Evolutionary conservation across 2,888 invertebrate genomes (phyloP).

Genomic region (Pseudoips prasinana): DNA sequence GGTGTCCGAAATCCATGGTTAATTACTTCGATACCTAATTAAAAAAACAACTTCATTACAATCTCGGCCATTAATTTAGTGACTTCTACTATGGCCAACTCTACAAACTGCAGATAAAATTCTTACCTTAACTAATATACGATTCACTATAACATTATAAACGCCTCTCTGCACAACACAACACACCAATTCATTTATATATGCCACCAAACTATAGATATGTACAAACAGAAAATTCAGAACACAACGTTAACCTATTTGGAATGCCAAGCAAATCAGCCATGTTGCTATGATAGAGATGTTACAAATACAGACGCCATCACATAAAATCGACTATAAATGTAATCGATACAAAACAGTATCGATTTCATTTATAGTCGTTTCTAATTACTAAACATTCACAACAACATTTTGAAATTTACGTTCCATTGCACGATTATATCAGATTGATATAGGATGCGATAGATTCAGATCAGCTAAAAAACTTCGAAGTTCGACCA

Average conservation of each 20-base stretch:
- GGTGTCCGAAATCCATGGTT: slow-evolving; percentile 76
- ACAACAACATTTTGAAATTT: too few species aligned
- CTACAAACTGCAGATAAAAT: slow-evolving; percentile 19
- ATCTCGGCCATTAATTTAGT: slow-evolving; percentile 30
- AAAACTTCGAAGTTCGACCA: too few species aligned
- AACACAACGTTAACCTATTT: slow-evolving; percentile 62
- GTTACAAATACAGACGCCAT: slow-evolving; percentile 9
- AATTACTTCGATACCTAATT: slow-evolving; percentile 73
- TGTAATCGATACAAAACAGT: too few species aligned
- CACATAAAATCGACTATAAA: slow-evolving; percentile 1
- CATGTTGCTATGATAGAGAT: slow-evolving; percentile 38
- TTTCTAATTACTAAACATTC: too few species aligned
- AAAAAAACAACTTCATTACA: slow-evolving; percentile 63
- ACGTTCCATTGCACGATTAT: too few species aligned
- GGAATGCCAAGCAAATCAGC: slow-evolving; percentile 47
- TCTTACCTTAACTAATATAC: slow-evolving; percentile 62
- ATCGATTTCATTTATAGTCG: too few species aligned
- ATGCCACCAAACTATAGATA: slow-evolving; percentile 44
- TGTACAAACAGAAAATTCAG: slow-evolving; percentile 40
- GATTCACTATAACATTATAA: slow-evolving; percentile 66
- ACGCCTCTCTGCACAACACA: slow-evolving; percentile 47
- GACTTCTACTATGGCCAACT: slow-evolving; percentile 28
- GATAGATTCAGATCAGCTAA: too few species aligned
- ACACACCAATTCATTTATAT: slow-evolving; percentile 39
- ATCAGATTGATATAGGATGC: too few species aligned